Evolutionary conservation across 2,797 vertebrate genomes (phyloP).

Genomic region (Neosilurus mollespiculum): DNA sequence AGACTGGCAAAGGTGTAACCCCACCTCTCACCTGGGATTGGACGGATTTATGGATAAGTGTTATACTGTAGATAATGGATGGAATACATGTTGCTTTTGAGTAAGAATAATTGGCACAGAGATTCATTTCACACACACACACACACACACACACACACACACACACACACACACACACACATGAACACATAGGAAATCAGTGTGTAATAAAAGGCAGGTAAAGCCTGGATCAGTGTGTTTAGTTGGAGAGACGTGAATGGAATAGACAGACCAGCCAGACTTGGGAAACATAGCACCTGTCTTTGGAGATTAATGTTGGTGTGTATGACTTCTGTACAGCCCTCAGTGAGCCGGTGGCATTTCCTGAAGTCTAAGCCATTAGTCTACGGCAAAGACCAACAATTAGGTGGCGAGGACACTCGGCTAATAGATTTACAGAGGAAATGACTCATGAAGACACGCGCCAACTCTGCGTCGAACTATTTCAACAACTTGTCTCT

Average conservation of each 20-base stretch:
- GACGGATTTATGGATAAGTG: no score
- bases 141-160: no score
- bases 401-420: constrained; percentile 29
- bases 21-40: no score
- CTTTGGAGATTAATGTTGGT: constrained; percentile 41
- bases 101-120: no score
- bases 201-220: background rate
- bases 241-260: background rate
- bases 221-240: constrained; percentile 13
- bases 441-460: constrained; percentile 40
- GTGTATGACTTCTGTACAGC: constrained; percentile 39
- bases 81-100: no score
- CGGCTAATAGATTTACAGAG: constrained; percentile 26
- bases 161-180: no score
- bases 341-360: constrained; percentile 20
- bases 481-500: constrained; percentile 43
- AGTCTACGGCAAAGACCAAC: constrained; percentile 28
- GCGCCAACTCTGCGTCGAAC: constrained; percentile 8
- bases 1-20: no score
- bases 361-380: constrained; percentile 39
- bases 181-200: no score
- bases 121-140: no score
- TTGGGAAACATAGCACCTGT: constrained; percentile 25
- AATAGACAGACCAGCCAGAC: constrained; percentile 8
- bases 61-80: no score